These are phyloP conservation scores for Hemicentrotus pulcherrimus DNA, from an alignment of 35 echinoderm and acorn worm genomes.

Conservation along the genomic window DNA sequence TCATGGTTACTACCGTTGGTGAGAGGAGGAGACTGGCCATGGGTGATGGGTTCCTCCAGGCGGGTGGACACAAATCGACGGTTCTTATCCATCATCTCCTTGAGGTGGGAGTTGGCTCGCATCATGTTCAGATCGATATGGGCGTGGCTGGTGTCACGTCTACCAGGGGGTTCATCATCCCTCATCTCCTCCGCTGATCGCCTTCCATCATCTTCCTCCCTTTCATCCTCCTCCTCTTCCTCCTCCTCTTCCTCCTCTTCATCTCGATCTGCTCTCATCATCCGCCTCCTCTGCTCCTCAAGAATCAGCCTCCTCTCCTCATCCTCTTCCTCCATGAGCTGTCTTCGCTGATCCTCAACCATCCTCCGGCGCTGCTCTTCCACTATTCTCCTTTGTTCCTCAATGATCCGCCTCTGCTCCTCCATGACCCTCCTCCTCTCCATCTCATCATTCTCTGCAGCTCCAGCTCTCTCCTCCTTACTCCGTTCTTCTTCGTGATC, in stretches of 20 bases:
- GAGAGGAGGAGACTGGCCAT: not conserved
- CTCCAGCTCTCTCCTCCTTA: not conserved
- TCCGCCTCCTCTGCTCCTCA: slow-evolving; percentile 19
- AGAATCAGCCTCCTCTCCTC: slow-evolving; percentile 28
- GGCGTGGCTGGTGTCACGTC: slow-evolving; percentile 32
- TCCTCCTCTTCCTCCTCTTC: not conserved
- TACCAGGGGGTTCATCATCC: not conserved
- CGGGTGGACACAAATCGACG: not conserved
- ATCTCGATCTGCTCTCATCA: slow-evolving; percentile 11
- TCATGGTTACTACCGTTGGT: slow-evolving; percentile 44
- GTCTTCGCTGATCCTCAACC: slow-evolving; percentile 25
- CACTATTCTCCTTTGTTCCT: slow-evolving; percentile 37
- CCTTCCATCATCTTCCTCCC: not conserved
- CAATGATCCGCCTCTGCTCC: slow-evolving; percentile 43
- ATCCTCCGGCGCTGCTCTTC: slow-evolving; percentile 23
- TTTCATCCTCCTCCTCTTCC: slow-evolving; percentile 5
- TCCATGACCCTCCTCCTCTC: slow-evolving; percentile 41
- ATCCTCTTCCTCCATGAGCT: slow-evolving; percentile 49
- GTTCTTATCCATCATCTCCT: slow-evolving; percentile 42
- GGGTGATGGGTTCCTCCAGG: not conserved
- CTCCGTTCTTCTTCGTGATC: not conserved
- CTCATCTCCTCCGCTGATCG: not conserved
- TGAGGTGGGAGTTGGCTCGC: slow-evolving; percentile 43
- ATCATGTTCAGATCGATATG: slow-evolving; percentile 48
- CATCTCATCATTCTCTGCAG: not conserved